Percentiles rank a stretch among this genome's conserved stretches.
phyloP scores from a whole-genome alignment of 2,113 vertebrate species.

The Prionailurus bengalensis region DNA sequence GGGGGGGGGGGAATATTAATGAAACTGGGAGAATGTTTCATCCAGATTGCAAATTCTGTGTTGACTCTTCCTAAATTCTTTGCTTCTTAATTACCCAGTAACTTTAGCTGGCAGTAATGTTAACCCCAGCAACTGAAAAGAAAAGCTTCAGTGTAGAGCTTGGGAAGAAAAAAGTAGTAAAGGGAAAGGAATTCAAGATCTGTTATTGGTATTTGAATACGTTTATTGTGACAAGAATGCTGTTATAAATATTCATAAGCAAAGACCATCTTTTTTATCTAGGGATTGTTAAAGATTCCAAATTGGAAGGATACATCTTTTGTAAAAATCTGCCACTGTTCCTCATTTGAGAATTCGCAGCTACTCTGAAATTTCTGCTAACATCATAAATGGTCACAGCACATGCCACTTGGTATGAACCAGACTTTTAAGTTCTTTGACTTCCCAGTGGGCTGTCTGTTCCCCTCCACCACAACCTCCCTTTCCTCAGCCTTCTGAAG shows the following conservation, averaged over 20 bases:
- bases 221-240: constrained; percentile 84
- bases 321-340: constrained; percentile 66
- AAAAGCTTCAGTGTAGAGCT: constrained; percentile 9
- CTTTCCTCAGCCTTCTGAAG: constrained; percentile 25
- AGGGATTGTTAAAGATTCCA: constrained; percentile 66
- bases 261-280: constrained; percentile 77
- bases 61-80: constrained; percentile 44
- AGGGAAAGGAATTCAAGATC: constrained; percentile 81
- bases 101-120: constrained; percentile 16
- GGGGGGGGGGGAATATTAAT: neutral
- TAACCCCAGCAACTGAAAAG: constrained; percentile 61
- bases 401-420: constrained; percentile 68
- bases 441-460: constrained; percentile 11
- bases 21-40: neutral
- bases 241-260: constrained; percentile 83
- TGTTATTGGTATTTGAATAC: constrained; percentile 75
- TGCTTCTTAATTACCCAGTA: constrained; percentile 44
- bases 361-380: constrained; percentile 79
- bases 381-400: constrained; percentile 73
- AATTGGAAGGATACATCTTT: constrained; percentile 74
- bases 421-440: constrained; percentile 43
- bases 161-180: constrained; percentile 63
- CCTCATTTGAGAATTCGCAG: constrained; percentile 79
- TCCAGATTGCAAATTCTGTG: constrained; percentile 23
- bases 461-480: neutral